A percentile compares a stretch with the other conserved stretches of the same genome.
phyloP scores from a whole-genome alignment of 1,140 invertebrate species.

The Contarinia nasturtii region DNA sequence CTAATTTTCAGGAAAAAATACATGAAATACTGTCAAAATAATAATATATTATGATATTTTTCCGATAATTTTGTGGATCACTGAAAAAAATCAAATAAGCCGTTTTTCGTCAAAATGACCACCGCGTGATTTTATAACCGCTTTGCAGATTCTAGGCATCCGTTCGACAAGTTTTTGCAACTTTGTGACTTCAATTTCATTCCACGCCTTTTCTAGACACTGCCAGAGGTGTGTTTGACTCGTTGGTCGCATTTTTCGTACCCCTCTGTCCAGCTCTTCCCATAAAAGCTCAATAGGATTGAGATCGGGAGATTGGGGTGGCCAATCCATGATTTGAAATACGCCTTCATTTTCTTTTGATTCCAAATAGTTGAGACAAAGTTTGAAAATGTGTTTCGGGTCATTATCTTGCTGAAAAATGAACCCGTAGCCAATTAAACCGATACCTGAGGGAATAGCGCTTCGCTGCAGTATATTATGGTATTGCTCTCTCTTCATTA shows the following conservation, averaged over 20 bases:
- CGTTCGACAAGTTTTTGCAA: too few relatives aligned
- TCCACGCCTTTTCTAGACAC: not conserved
- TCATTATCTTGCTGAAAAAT: slow-evolving; percentile 15
- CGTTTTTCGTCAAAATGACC: too few relatives aligned
- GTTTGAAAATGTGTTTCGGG: slow-evolving; percentile 11
- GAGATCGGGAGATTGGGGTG: slow-evolving; percentile 13
- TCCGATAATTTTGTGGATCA: too few relatives aligned
- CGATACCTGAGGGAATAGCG: too few relatives aligned
- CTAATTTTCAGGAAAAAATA: too few relatives aligned
- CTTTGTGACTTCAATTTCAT: not conserved
- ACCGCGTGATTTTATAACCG: too few relatives aligned
- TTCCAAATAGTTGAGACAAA: slow-evolving; percentile 4
- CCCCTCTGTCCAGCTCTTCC: slow-evolving; percentile 6
- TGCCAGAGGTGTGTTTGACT: not conserved
- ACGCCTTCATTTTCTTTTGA: not conserved
- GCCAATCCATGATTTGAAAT: slow-evolving; percentile 1
- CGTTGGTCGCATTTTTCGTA: not conserved
- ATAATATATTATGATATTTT: too few relatives aligned
- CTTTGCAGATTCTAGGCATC: too few relatives aligned
- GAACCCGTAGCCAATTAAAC: not conserved
- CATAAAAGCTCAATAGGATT: slow-evolving; percentile 15
- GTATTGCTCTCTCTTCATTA: too few relatives aligned
- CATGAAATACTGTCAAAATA: too few relatives aligned
- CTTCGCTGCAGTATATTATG: too few relatives aligned
- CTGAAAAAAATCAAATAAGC: too few relatives aligned